phyloP scores from a whole-genome alignment of 2,797 vertebrate species.

The Manis pentadactyla region DNA sequence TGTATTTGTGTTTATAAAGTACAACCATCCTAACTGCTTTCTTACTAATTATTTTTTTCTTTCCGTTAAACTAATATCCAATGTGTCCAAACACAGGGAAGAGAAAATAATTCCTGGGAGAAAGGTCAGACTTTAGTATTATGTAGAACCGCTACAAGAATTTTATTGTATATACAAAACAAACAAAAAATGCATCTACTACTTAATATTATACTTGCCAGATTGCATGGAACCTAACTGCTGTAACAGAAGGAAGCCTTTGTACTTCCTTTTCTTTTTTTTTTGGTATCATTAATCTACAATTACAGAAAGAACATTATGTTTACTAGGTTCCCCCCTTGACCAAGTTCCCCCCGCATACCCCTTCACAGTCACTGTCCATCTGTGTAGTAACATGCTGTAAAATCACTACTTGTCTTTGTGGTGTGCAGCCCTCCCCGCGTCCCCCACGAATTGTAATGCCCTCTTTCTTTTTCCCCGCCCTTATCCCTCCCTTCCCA shows the following conservation, averaged over 20 bases:
- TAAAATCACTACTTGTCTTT: too few species aligned
- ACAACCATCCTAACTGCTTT: background rate
- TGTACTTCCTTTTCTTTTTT: constrained; percentile 21
- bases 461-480: too few species aligned
- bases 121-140: background rate
- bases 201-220: constrained; percentile 59
- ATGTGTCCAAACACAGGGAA: background rate
- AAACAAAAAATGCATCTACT: constrained; percentile 60
- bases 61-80: background rate
- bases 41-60: background rate
- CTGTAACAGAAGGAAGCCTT: constrained; percentile 38
- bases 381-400: too few species aligned
- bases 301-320: too few species aligned
- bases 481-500: too few species aligned
- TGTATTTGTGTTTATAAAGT: background rate
- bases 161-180: constrained; percentile 54
- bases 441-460: too few species aligned
- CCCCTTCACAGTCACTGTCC: too few species aligned
- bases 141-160: background rate
- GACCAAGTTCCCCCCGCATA: too few species aligned
- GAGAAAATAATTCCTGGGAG: constrained; percentile 13
- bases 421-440: too few species aligned
- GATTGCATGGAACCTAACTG: constrained; percentile 66
- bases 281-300: too few species aligned
- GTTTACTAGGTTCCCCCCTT: too few species aligned